Conservation (phyloP, 2,113 vertebrate genomes). For the Triplophysa dalaica region DNA sequence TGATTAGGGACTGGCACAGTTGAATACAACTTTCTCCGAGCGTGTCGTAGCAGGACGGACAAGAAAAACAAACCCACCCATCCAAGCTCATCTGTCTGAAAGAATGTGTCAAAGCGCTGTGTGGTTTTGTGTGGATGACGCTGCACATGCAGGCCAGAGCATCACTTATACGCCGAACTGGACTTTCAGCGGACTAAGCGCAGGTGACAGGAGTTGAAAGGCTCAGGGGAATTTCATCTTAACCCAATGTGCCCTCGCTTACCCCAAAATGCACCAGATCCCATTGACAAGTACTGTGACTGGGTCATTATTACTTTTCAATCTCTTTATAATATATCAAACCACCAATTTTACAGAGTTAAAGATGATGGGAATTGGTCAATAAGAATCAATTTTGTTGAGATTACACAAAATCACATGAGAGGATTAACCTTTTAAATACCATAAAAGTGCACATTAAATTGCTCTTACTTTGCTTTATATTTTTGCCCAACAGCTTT, state of each 20-base stretch:
- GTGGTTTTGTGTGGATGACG: neutral
- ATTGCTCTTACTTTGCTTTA: neutral
- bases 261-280: neutral
- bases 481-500: neutral
- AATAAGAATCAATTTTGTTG: neutral
- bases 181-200: slow-evolving; percentile 46
- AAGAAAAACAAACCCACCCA: slow-evolving; percentile 49
- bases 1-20: slow-evolving; percentile 64
- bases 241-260: slow-evolving; percentile 47
- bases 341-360: neutral
- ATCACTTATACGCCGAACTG: neutral
- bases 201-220: slow-evolving; percentile 64
- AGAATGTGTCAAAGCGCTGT: slow-evolving; percentile 30
- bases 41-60: slow-evolving; percentile 64
- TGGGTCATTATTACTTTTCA: neutral
- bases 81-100: slow-evolving; percentile 46
- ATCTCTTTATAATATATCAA: neutral
- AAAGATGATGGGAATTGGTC: neutral
- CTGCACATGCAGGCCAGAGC: slow-evolving; percentile 5
- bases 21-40: slow-evolving; percentile 60
- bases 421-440: neutral
- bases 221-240: slow-evolving; percentile 67
- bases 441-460: neutral
- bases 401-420: neutral
- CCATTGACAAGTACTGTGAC: slow-evolving; percentile 37